Conservation (phyloP, 2,113 vertebrate genomes). For the Helogale parvula region DNA sequence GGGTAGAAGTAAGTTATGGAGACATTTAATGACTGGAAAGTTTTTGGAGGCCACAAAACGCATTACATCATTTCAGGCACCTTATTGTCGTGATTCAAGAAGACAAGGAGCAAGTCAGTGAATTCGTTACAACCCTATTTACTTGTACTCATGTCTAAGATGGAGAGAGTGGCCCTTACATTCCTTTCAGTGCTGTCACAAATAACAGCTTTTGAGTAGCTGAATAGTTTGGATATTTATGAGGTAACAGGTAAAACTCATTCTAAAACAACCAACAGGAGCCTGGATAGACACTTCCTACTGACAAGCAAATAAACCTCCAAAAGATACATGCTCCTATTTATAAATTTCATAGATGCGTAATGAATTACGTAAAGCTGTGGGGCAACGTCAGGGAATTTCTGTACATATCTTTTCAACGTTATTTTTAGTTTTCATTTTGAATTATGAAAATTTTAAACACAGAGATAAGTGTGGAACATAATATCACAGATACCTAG, state of each 20-base stretch:
- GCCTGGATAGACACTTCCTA: background rate
- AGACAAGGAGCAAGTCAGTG: background rate
- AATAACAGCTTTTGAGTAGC: background rate
- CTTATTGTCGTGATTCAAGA: background rate
- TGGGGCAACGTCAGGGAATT: background rate
- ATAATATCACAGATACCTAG: background rate
- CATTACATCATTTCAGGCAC: background rate
- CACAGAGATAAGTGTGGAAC: background rate
- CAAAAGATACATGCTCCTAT: background rate
- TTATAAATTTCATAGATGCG: background rate
- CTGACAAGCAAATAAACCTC: background rate
- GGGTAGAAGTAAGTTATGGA: background rate
- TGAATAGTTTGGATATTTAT: background rate
- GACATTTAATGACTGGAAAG: background rate
- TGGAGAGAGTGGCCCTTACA: background rate
- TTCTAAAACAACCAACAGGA: background rate
- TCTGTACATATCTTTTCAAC: conserved; percentile 22
- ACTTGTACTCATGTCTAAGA: background rate
- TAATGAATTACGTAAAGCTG: background rate
- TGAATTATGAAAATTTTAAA: background rate
- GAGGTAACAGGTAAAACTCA: background rate
- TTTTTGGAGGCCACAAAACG: background rate
- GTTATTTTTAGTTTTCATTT: conserved; percentile 32
- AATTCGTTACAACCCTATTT: background rate
- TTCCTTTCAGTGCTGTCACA: background rate